Evolutionary conservation across 2,113 vertebrate species (phyloP).

Genomic region (Gulo gulo): DNA sequence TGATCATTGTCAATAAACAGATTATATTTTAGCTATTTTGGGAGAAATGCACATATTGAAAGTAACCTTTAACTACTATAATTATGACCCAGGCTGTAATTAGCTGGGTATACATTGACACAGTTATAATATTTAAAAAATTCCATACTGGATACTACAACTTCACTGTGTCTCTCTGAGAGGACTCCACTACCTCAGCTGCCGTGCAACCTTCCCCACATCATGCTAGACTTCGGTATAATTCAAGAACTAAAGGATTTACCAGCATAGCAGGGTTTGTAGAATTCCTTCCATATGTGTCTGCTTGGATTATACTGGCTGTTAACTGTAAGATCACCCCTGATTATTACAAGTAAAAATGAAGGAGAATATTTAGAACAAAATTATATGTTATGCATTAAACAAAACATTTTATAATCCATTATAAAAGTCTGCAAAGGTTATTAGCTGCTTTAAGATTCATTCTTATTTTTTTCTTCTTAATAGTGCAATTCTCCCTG

Average conservation of each 20-base stretch:
- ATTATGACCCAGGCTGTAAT: background rate
- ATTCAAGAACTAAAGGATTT: background rate
- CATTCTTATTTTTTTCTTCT: constrained; percentile 62
- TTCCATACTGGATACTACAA: background rate
- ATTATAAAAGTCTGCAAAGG: constrained; percentile 66
- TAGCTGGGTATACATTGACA: background rate
- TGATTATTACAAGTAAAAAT: constrained; percentile 7
- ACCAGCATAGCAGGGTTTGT: background rate
- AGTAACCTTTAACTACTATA: background rate
- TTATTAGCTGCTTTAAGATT: constrained; percentile 70
- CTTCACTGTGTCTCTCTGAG: background rate
- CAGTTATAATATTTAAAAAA: background rate
- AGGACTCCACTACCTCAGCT: background rate
- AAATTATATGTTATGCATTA: constrained; percentile 58
- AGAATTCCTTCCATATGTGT: background rate
- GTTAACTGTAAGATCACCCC: background rate
- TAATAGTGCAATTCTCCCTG: constrained; percentile 61
- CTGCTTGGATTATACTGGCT: background rate
- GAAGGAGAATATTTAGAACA: constrained; percentile 63
- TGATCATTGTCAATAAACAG: background rate
- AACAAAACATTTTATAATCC: constrained; percentile 43
- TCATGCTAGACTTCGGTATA: accelerated
- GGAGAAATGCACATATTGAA: background rate
- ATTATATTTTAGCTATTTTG: background rate
- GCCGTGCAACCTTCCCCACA: accelerated